Percentiles rank a stretch among this genome's conserved stretches.
Conservation (phyloP, 2,797 vertebrate genomes). For the Sebastes iracundus region DNA sequence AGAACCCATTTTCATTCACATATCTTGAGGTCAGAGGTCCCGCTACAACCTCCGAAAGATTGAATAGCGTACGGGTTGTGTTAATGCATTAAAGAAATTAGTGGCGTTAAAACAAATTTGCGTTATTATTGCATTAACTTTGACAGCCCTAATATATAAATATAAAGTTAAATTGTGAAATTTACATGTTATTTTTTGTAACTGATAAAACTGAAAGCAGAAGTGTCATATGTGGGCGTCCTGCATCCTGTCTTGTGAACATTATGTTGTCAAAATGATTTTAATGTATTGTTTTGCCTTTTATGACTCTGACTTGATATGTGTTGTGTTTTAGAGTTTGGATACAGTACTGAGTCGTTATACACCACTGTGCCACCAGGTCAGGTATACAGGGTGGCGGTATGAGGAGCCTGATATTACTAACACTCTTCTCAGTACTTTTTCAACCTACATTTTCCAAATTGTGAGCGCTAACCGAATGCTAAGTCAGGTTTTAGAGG, state of each 20-base stretch:
- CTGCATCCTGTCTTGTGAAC: neutral
- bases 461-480: constrained; percentile 39
- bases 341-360: constrained; percentile 74
- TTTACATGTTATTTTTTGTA: neutral
- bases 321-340: constrained; percentile 77
- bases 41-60: too few species aligned
- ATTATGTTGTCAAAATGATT: neutral
- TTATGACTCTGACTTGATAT: constrained; percentile 30
- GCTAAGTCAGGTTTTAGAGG: neutral
- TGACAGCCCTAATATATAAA: too few species aligned
- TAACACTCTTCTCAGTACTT: constrained; percentile 53
- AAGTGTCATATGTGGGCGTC: neutral
- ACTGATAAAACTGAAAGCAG: too few species aligned
- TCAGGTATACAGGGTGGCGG: constrained; percentile 68
- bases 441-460: constrained; percentile 5
- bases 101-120: too few species aligned
- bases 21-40: too few species aligned
- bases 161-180: too few species aligned
- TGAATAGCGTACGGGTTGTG: too few species aligned
- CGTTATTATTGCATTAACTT: too few species aligned
- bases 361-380: constrained; percentile 73
- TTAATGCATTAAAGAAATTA: too few species aligned
- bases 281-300: neutral
- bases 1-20: too few species aligned
- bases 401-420: constrained; percentile 39